These are phyloP conservation scores for Muscicapa comitata DNA, from an alignment of 2,797 vertebrate species.

Conservation along the genomic window DNA sequence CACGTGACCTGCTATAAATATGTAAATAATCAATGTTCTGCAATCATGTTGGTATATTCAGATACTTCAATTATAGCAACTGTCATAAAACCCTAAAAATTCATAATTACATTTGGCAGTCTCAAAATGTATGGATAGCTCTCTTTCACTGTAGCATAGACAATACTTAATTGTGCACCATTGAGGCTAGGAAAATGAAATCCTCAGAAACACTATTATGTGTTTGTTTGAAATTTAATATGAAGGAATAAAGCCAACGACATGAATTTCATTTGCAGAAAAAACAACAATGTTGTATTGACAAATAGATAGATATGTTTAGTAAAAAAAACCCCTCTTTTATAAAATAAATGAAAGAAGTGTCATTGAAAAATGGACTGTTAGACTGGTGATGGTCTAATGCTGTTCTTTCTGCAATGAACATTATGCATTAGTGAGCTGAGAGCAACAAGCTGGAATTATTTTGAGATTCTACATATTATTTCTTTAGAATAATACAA, in stretches of 20 bases:
- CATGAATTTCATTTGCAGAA: constrained; percentile 2
- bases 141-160: neutral
- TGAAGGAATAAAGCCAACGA: neutral
- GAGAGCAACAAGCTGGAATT: constrained; percentile 38
- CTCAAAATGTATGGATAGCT: neutral
- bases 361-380: constrained; percentile 49
- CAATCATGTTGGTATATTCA: neutral
- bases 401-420: neutral
- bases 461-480: constrained; percentile 41
- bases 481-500: constrained; percentile 63
- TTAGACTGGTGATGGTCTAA: constrained; percentile 21
- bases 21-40: neutral
- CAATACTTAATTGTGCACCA: neutral
- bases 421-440: constrained; percentile 35
- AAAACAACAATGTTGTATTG: neutral
- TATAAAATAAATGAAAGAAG: constrained; percentile 17
- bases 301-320: constrained; percentile 9
- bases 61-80: neutral
- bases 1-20: neutral
- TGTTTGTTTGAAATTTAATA: neutral
- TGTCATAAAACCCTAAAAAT: neutral
- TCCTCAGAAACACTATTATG: neutral
- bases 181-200: neutral
- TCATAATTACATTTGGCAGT: neutral
- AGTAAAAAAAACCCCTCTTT: neutral